Percentiles rank a stretch among this genome's conserved stretches.
Evolutionary conservation across 2,888 invertebrate species (phyloP).

Genomic region (Eupithecia exiguata): DNA sequence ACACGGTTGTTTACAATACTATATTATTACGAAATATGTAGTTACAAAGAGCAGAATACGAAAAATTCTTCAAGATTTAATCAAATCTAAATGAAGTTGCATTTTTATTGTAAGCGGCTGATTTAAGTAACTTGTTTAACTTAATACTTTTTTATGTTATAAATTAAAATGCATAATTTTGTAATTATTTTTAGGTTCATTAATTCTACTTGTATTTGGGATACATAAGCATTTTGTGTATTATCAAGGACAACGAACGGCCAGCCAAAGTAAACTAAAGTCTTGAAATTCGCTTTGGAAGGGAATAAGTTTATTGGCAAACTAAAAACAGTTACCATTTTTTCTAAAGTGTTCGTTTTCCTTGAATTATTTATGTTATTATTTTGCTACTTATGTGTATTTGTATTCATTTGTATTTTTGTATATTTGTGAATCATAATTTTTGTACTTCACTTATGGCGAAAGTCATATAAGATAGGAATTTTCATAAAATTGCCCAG

Average conservation of each 20-base stretch:
- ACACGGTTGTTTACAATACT: too few relatives aligned
- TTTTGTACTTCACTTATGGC: not conserved
- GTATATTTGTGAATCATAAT: not conserved
- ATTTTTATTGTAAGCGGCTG: not conserved
- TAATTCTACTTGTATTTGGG: not conserved
- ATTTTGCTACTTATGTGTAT: not conserved
- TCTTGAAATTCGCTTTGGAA: not conserved
- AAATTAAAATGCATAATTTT: not conserved
- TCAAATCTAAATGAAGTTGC: too few relatives aligned
- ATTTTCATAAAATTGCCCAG: too few relatives aligned
- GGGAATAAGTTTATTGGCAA: not conserved
- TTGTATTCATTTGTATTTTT: not conserved
- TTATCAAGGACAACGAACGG: not conserved
- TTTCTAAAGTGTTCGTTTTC: not conserved
- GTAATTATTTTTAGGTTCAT: not conserved
- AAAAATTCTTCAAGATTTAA: too few relatives aligned
- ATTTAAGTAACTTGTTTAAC: not conserved
- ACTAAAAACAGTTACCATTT: not conserved
- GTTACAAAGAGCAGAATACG: too few relatives aligned
- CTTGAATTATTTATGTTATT: constrained; percentile 2
- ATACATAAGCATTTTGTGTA: not conserved
- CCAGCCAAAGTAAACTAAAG: not conserved
- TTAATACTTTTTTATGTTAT: not conserved
- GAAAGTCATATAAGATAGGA: not conserved
- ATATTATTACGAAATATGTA: too few relatives aligned